Evolutionary conservation across 2,797 vertebrate genomes (phyloP).

Genomic region (Parauchenoglanis punctatus): DNA sequence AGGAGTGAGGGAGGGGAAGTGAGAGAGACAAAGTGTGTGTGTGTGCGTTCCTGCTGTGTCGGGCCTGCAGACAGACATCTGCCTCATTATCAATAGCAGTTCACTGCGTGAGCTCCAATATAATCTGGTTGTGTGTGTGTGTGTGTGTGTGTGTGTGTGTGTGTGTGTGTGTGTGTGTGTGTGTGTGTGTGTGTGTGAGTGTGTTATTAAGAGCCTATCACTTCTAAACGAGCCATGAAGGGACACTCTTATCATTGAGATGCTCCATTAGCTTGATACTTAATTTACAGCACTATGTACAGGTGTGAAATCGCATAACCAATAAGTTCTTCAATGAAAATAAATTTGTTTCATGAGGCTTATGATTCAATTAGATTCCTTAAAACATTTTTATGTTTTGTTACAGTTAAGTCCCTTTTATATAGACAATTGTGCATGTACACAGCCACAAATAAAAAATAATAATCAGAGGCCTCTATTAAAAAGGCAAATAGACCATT

Average conservation of each 20-base stretch:
- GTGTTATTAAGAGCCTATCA: conserved; percentile 48
- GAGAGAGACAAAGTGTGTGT: conserved; percentile 46
- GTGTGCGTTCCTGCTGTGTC: conserved; percentile 66
- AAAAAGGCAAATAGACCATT: not conserved
- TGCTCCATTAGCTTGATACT: conserved; percentile 38
- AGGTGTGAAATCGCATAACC: conserved; percentile 19
- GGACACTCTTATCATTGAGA: conserved; percentile 28
- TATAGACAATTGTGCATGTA: not conserved
- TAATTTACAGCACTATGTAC: conserved; percentile 11
- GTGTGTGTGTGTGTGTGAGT: conserved; percentile 38
- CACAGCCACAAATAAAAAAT: not conserved
- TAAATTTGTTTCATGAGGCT: conserved; percentile 27
- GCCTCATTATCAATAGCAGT: conserved; percentile 80
- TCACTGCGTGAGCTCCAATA: conserved; percentile 76
- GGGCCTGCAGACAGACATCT: conserved; percentile 80
- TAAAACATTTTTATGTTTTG: not conserved
- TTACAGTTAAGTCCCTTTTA: not conserved
- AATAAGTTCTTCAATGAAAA: conserved; percentile 23
- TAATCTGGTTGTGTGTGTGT: conserved; percentile 55
- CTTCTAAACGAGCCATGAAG: conserved; percentile 43
- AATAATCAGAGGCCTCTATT: not conserved
- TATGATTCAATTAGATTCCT: not conserved
- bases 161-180: conserved; percentile 37
- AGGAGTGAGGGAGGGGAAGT: conserved; percentile 28
- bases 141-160: conserved; percentile 43